These are phyloP conservation scores for Uloborus plumipes DNA, from an alignment of 2,888 invertebrate genomes.

Conservation along the genomic window DNA sequence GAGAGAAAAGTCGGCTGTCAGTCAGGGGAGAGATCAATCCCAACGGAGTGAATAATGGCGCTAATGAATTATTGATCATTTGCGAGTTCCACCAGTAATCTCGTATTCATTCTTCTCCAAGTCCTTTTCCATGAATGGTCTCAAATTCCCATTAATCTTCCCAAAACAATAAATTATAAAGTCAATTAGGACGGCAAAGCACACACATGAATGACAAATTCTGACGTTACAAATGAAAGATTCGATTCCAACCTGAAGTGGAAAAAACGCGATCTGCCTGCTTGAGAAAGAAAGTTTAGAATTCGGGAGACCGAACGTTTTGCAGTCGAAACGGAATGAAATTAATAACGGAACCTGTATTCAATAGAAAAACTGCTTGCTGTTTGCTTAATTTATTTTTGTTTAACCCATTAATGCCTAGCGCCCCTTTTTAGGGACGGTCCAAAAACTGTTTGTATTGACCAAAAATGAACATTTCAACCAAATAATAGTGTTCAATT, in stretches of 20 bases:
- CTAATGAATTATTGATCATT: slow-evolving; percentile 64
- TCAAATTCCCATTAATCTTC: slow-evolving; percentile 62
- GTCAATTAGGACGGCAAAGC: slow-evolving; percentile 54
- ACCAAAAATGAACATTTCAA: no score
- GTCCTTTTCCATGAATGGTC: slow-evolving; percentile 63
- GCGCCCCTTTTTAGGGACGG: no score
- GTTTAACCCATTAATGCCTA: no score
- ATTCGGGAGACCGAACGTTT: no score
- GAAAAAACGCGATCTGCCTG: no score
- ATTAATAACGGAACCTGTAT: no score
- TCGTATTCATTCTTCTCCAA: slow-evolving; percentile 60
- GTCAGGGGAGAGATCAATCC: slow-evolving; percentile 56
- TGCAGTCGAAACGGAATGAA: no score
- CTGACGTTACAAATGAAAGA: slow-evolving; percentile 49
- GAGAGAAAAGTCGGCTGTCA: slow-evolving; percentile 57
- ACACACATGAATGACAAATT: slow-evolving; percentile 56
- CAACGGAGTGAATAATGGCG: slow-evolving; percentile 55
- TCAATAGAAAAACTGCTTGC: no score
- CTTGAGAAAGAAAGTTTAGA: no score
- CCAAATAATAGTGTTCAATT: no score
- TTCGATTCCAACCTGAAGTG: background rate
- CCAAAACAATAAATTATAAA: slow-evolving; percentile 63
- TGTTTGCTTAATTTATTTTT: no score
- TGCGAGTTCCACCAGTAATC: slow-evolving; percentile 56
- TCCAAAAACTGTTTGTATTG: no score